phyloP scores from a whole-genome alignment of 2,113 vertebrate species.

The Actenoides lindsayi region DNA sequence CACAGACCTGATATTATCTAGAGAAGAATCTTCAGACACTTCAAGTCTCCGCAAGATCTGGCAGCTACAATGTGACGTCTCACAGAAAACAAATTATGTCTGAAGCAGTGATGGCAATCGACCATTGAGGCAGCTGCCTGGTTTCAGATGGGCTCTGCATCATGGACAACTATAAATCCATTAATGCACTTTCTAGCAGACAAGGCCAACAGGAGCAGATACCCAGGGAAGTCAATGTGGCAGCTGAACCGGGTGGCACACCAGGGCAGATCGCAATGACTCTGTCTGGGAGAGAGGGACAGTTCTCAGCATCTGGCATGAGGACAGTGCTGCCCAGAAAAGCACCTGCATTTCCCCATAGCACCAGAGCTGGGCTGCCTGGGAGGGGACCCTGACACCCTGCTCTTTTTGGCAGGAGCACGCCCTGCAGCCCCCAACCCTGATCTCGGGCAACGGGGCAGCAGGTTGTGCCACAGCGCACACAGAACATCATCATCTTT shows the following conservation, averaged over 20 bases:
- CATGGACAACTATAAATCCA: background rate
- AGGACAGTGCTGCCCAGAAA: background rate
- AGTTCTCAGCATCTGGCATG: fast-evolving
- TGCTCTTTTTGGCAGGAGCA: background rate
- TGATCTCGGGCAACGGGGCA: background rate
- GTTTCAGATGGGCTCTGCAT: background rate
- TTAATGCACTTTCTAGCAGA: background rate
- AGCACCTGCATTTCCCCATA: background rate
- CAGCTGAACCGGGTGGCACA: fast-evolving
- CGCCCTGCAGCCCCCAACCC: background rate
- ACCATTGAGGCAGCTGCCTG: background rate
- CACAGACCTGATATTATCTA: background rate
- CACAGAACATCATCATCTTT: background rate
- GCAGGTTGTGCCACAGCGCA: background rate
- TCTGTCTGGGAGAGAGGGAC: background rate
- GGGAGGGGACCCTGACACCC: too few relatives aligned
- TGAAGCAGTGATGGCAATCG: background rate
- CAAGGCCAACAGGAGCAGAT: background rate
- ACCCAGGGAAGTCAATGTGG: background rate
- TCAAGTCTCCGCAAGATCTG: background rate
- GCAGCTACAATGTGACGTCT: background rate
- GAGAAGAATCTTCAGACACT: background rate
- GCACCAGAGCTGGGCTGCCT: background rate
- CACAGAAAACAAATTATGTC: background rate
- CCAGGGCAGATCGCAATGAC: background rate